phyloP scores from a whole-genome alignment of 2,888 invertebrate genomes.

The Drosophila birchii region DNA sequence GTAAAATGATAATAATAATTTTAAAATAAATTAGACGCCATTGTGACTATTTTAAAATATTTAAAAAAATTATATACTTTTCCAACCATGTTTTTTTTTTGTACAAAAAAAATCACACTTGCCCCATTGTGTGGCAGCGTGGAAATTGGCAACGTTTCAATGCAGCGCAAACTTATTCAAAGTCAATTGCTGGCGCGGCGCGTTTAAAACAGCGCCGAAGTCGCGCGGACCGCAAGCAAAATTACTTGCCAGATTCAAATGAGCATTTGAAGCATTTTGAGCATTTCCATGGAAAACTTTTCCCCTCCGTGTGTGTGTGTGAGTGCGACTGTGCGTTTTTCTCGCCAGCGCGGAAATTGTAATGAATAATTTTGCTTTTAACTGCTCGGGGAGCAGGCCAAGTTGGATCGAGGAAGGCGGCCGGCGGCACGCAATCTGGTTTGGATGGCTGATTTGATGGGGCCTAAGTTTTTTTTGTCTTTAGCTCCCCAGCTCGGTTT shows the following conservation, averaged over 20 bases:
- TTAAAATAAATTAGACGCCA: neutral
- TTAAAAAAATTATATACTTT: neutral
- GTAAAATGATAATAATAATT: too few species aligned
- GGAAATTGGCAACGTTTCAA: conserved; percentile 75
- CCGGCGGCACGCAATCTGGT: conserved; percentile 58
- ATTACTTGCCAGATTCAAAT: conserved; percentile 61
- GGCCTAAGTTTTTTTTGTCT: conserved; percentile 52
- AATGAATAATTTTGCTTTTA: conserved; percentile 77
- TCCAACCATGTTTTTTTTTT: neutral
- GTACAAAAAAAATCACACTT: accelerated
- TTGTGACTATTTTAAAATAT: neutral
- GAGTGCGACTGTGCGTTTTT: conserved; percentile 44
- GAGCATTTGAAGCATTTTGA: conserved; percentile 63
- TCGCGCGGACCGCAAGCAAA: conserved; percentile 48
- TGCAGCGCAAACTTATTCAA: conserved; percentile 74
- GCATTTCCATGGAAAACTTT: conserved; percentile 76
- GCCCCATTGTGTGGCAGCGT: conserved; percentile 3
- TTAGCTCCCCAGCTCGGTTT: conserved; percentile 38
- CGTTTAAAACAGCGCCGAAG: conserved; percentile 51
- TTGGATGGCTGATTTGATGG: conserved; percentile 55
- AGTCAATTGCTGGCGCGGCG: conserved; percentile 69
- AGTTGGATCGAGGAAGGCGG: conserved; percentile 1
- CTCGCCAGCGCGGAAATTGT: conserved; percentile 72
- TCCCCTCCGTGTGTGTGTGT: conserved; percentile 22
- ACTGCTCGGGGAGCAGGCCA: conserved; percentile 56